A percentile compares a stretch with the other conserved stretches of the same genome.
Conservation (phyloP, 2,797 vertebrate genomes). For the Rousettus madagascariensis region DNA sequence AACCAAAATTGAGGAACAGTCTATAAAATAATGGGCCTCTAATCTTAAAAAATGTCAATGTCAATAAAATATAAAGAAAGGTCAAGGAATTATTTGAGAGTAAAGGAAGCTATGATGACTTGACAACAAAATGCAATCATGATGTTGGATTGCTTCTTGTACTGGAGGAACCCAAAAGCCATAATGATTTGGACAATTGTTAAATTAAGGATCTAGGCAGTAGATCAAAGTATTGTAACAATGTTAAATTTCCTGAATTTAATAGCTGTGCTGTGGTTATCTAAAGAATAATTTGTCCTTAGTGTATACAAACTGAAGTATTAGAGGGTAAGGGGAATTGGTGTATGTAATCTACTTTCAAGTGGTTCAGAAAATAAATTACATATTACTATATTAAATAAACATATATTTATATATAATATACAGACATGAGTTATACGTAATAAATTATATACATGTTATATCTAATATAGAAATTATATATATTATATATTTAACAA, state of each 20-base stretch:
- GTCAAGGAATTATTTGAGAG: not conserved
- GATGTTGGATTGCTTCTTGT: not conserved
- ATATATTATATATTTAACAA: not conserved
- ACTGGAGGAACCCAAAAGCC: not conserved
- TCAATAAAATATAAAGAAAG: not conserved
- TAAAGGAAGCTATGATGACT: not conserved
- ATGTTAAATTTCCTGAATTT: slow-evolving; percentile 18
- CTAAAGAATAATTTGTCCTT: not conserved
- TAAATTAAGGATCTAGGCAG: slow-evolving; percentile 26
- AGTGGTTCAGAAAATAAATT: slow-evolving; percentile 10
- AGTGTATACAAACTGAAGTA: not conserved
- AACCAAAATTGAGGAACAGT: not conserved
- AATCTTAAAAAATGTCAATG: not conserved
- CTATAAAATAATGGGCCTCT: not conserved
- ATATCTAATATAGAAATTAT: not conserved
- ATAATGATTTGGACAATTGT: not conserved
- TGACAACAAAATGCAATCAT: not conserved
- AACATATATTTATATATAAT: not conserved
- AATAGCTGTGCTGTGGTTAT: not conserved
- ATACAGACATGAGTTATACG: not conserved
- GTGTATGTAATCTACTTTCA: slow-evolving; percentile 18
- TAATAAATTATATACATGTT: not conserved
- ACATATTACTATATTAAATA: not conserved
- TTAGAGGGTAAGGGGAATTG: not conserved
- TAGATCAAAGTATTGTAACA: not conserved